Percentiles rank a stretch among this genome's conserved stretches.
These are phyloP conservation scores for Halictus ligatus DNA, from an alignment of 2,888 invertebrate species.

Conservation along the genomic window DNA sequence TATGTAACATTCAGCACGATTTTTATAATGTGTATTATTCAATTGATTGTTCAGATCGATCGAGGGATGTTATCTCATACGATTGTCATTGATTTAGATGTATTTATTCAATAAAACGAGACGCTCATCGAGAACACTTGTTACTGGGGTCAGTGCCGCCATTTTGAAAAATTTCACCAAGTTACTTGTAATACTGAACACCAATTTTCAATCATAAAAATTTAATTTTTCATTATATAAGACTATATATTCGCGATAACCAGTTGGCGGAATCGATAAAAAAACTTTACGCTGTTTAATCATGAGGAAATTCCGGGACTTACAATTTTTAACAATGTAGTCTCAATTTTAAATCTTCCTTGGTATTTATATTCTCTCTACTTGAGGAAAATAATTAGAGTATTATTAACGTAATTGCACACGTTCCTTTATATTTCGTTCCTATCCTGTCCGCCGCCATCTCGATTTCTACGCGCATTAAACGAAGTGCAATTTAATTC, in stretches of 20 bases:
- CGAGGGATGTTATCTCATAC: slow-evolving; percentile 24
- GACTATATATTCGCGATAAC: not conserved
- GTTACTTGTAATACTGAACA: slow-evolving; percentile 24
- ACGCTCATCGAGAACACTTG: slow-evolving; percentile 40
- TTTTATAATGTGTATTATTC: not conserved
- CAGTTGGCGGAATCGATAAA: not conserved
- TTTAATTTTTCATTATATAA: not conserved
- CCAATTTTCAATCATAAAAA: too few relatives aligned
- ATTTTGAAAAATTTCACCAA: slow-evolving; percentile 22
- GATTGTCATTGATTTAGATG: slow-evolving; percentile 30
- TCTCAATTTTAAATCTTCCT: not conserved
- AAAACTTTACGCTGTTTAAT: not conserved
- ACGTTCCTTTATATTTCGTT: not conserved
- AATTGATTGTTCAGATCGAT: slow-evolving; percentile 5
- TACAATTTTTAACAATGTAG: not conserved
- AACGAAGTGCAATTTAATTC: not conserved
- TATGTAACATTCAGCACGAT: not conserved
- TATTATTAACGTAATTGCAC: not conserved
- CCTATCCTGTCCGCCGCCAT: not conserved
- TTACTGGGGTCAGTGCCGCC: slow-evolving; percentile 56
- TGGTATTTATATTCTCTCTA: not conserved
- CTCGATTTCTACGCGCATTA: not conserved
- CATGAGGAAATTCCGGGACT: not conserved
- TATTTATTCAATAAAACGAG: slow-evolving; percentile 49
- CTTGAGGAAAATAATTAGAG: not conserved